Evolutionary conservation across 2,888 invertebrate species (phyloP).

Genomic region (Polyploca ridens): DNA sequence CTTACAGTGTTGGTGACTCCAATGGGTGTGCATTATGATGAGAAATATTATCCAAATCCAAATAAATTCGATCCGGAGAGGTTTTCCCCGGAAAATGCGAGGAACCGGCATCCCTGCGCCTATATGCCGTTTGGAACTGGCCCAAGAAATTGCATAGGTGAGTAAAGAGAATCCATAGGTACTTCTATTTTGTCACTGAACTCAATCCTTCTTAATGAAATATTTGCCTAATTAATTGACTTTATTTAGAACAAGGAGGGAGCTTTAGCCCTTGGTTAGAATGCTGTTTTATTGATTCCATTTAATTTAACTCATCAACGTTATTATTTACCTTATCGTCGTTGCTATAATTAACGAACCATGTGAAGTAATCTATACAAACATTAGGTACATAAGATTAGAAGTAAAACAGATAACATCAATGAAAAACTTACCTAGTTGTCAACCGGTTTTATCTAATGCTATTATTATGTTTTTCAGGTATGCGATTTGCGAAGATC

Average conservation of each 20-base stretch:
- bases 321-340: too few species aligned
- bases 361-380: too few species aligned
- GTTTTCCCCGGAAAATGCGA: slow-evolving; percentile 58
- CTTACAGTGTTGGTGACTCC: slow-evolving; percentile 53
- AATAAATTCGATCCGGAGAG: slow-evolving; percentile 73
- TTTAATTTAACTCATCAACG: too few species aligned
- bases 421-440: not conserved
- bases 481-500: slow-evolving; percentile 36
- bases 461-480: slow-evolving; percentile 22
- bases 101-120: slow-evolving; percentile 54
- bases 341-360: too few species aligned
- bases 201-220: too few species aligned
- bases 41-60: slow-evolving; percentile 67
- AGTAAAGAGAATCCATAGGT: slow-evolving; percentile 25
- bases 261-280: too few species aligned
- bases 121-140: slow-evolving; percentile 72
- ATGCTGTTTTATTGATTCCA: too few species aligned
- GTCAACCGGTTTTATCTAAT: not conserved
- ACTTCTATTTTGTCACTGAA: too few species aligned
- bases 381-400: too few species aligned
- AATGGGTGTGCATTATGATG: slow-evolving; percentile 68
- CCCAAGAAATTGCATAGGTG: slow-evolving; percentile 72
- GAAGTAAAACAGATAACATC: too few species aligned
- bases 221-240: not conserved
- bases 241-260: too few species aligned